Evolutionary conservation across 2,797 vertebrate species (phyloP), one percentile per base, ranked within the genome.

Genomic region (Chaunax sp.): DNA sequence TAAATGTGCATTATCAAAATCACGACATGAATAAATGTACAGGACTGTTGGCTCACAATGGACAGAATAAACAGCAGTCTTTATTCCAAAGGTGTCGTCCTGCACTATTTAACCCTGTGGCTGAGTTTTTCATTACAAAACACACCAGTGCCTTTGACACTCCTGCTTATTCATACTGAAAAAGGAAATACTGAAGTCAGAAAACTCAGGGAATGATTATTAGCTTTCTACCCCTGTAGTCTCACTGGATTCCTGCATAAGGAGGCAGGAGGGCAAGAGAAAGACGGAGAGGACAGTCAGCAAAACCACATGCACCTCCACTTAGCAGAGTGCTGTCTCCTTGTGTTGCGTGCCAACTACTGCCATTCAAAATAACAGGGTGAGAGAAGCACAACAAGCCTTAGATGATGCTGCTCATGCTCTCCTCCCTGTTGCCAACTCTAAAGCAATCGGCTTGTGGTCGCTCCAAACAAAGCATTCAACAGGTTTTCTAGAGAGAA

Each of bases 281-380:
- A 16, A 62, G 56, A 35, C 20, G 3, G 20, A 69, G 57, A 74
- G n/a, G 6, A 50, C 41, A 73, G 63, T 37, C 45, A 46, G 45
- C 41, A 30, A 30, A 2, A 11, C 54, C 35, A 60, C 57, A 28
- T 54, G 56, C 30, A 35, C 50, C 59, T 60, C 67, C 58, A 30
- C 51, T 68, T 14, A 38, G 44, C 12, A 30, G 30, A 73, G 41
- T 10, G 40, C 56, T 61, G 53, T 33, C 43, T 73, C 60, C 23
- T 61, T 15, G 30, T 8, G 23, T 60, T 60, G 73, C 69, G 44
- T 75, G 77, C 75, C 81, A 82, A 50, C 56, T 25, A 12, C 62
- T 74, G 72, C 76, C 69, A 51, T 78, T 79, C 44, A 16, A 69
- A 83, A 76, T 80, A 72, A 83, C 67, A 78, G 67, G 66, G 69